Percentiles rank a stretch among this genome's conserved stretches.
Evolutionary conservation across 2,797 vertebrate genomes (phyloP).

Genomic region (Gambelia wislizenii): DNA sequence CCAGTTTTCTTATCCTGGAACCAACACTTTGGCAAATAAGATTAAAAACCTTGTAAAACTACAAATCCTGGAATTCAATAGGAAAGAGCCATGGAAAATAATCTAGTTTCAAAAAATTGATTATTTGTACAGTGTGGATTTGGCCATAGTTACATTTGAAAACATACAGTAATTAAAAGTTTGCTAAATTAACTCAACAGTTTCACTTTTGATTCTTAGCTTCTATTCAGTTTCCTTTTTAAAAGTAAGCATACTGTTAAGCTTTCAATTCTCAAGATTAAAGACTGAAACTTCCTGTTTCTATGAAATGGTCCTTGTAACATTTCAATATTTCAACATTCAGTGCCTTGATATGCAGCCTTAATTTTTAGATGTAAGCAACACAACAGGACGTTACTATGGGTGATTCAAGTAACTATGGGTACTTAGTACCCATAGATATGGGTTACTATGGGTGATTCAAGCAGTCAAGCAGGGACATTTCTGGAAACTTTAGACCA

Average conservation of each 20-base stretch:
- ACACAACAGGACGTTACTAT: background rate
- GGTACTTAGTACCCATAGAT: no score
- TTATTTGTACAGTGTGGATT: no score
- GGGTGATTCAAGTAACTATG: no score
- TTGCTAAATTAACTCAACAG: background rate
- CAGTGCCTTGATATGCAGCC: background rate
- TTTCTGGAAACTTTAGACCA: background rate
- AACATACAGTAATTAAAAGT: background rate
- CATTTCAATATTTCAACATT: no score
- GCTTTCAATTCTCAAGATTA: background rate
- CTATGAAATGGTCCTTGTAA: background rate
- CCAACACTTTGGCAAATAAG: no score
- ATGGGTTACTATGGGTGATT: no score
- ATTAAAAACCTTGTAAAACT: no score
- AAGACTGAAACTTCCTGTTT: background rate
- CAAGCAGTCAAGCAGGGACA: background rate
- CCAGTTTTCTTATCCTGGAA: no score
- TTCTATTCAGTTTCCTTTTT: constrained; percentile 5
- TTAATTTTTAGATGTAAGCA: constrained; percentile 4
- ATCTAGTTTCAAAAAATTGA: no score
- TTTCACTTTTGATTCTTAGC: constrained; percentile 31
- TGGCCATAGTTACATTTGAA: background rate
- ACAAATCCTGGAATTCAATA: no score
- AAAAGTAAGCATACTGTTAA: background rate
- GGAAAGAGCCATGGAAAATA: no score